phyloP scores from a whole-genome alignment of 2,888 invertebrate genomes.

The Philaethria dido region DNA sequence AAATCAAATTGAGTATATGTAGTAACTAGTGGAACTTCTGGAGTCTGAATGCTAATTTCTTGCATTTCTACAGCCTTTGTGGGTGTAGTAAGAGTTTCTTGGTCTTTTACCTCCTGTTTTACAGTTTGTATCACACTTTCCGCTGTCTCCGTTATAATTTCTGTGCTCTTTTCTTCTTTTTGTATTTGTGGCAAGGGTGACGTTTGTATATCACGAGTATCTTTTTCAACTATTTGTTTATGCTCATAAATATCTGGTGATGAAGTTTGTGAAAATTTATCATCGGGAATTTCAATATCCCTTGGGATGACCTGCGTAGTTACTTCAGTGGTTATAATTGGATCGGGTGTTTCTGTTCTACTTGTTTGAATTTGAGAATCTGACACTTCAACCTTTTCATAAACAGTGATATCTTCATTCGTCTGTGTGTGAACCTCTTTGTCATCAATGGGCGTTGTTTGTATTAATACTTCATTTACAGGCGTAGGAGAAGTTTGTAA shows the following conservation, averaged over 20 bases:
- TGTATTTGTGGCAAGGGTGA: constrained; percentile 70
- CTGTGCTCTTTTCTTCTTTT: constrained; percentile 70
- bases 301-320: constrained; percentile 81
- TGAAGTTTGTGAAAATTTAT: constrained; percentile 80
- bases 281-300: constrained; percentile 66
- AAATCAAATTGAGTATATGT: constrained; percentile 75
- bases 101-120: constrained; percentile 61
- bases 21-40: constrained; percentile 65
- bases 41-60: constrained; percentile 71
- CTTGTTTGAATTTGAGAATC: constrained; percentile 76
- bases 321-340: constrained; percentile 74
- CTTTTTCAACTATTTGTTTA: constrained; percentile 54
- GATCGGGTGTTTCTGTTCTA: constrained; percentile 65
- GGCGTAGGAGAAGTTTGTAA: constrained; percentile 83
- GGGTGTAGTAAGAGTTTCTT: constrained; percentile 72
- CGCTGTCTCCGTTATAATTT: constrained; percentile 65
- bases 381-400: constrained; percentile 67
- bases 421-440: constrained; percentile 74
- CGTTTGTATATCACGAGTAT: constrained; percentile 81
- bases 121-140: constrained; percentile 73
- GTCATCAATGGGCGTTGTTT: constrained; percentile 84
- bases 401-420: constrained; percentile 57
- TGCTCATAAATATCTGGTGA: constrained; percentile 53
- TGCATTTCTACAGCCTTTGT: constrained; percentile 58
- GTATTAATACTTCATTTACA: constrained; percentile 79